Base-by-base conservation (phyloP, 2,888 invertebrate genomes). In the Tenthredo scrophulariae region DNA sequence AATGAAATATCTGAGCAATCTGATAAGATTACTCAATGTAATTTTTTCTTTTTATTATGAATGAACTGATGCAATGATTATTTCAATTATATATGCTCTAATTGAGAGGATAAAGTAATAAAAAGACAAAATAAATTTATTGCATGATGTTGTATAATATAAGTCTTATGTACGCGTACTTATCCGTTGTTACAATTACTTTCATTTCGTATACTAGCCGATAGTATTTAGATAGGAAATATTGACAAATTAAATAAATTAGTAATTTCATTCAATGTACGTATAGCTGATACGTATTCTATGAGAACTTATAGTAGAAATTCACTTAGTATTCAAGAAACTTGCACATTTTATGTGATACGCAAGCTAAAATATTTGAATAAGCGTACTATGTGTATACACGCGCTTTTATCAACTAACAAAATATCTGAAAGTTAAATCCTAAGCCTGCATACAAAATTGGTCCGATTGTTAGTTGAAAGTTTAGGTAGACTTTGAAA, bases 281-380 rank as follows among this genome's bases (percentile, higher is more conserved):
- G 40, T 43, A 75, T 75, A 80, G 22, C 80, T 54, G 22, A 80
- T 37, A 58, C 40, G 37, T 58, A 58, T 62, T 62, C 70, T 40
- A 40, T 10, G 26, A 43, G 83, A 83, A 67, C 70, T 50, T 43
- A 83, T 43, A 83, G 67, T 83, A 83, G 83, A 83, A 83, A 83
- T 83, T 83, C 37, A 67, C 65, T 83, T 83, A 37, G 83, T 67
- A 83, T 83, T 33, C 83, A 43, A 46, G 26, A 83, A 83, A 83
- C 43, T 70, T 15, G 40, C n/a, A 80, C 62, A 37, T 33, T 65
- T 37, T 80, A 80, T 80, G 80, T 80, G 80, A 80, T 80, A 22
- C 33, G 80, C 58, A 80, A 80, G 37, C 18, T 40, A 80, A 79
- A 13, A 77, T 29, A 18, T 77, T n/a, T 77, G 77, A 9, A 46